These are phyloP conservation scores for Ecdyonurus torrentis DNA, from an alignment of 2,888 invertebrate genomes.

Conservation along the genomic window DNA sequence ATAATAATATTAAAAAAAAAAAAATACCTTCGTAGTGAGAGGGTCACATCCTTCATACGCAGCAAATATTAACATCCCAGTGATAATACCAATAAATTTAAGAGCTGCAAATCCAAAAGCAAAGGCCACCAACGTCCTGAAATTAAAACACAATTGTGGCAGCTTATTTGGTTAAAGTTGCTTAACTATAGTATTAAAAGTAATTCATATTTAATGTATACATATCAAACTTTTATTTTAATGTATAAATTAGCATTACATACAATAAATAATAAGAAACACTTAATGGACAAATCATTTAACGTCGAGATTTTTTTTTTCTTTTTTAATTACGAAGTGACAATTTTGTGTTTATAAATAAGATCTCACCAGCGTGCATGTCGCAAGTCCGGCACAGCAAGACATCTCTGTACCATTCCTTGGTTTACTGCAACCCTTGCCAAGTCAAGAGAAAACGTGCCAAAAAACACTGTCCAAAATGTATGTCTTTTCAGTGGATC, in stretches of 20 bases:
- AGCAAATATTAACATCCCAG: slow-evolving; percentile 4
- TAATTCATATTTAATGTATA: too few species aligned
- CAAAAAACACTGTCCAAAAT: slow-evolving; percentile 1
- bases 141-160: too few species aligned
- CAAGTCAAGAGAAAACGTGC: not conserved
- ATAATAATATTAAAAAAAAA: not conserved
- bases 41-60: slow-evolving; percentile 7
- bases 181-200: too few species aligned
- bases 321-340: not conserved
- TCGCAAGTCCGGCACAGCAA: not conserved
- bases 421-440: slow-evolving; percentile 2
- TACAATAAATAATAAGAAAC: too few species aligned
- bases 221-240: too few species aligned
- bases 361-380: not conserved
- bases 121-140: not conserved
- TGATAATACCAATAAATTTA: slow-evolving; percentile 1
- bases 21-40: slow-evolving; percentile 4
- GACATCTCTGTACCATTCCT: slow-evolving; percentile 3
- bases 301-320: too few species aligned
- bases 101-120: not conserved
- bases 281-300: too few species aligned
- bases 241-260: too few species aligned
- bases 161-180: too few species aligned
- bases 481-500: slow-evolving; percentile 1
- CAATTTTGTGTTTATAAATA: not conserved